These are phyloP conservation scores for Pangasius mekongensis DNA, from an alignment of 2,797 vertebrate genomes.

Conservation along the genomic window DNA sequence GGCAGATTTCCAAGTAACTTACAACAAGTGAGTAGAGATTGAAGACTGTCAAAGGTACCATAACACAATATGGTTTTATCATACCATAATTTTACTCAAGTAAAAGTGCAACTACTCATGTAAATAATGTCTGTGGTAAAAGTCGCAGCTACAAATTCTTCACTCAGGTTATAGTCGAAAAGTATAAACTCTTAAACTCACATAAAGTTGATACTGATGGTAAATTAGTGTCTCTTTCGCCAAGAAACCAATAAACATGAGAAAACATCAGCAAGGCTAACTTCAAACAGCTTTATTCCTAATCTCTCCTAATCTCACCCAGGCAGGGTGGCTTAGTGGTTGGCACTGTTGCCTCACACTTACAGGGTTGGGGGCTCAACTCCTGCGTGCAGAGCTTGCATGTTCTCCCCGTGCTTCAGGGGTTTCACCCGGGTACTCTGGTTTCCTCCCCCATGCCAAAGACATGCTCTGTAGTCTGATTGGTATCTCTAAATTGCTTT, in stretches of 20 bases:
- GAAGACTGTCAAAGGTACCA: background rate
- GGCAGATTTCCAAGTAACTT: background rate
- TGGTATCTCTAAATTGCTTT: too few species aligned
- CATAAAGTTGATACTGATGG: background rate
- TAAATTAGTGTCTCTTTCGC: background rate
- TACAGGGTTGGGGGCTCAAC: too few species aligned
- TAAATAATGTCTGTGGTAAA: background rate
- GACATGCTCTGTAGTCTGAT: too few species aligned
- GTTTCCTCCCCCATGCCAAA: too few species aligned
- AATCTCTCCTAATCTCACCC: background rate
- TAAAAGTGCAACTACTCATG: background rate
- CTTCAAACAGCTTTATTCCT: background rate
- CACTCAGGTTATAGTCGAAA: background rate
- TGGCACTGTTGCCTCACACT: too few species aligned
- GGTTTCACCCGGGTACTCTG: too few species aligned
- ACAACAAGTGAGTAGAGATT: background rate
- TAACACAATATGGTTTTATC: background rate
- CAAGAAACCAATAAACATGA: background rate
- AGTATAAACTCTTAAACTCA: background rate
- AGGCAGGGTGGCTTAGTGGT: too few species aligned
- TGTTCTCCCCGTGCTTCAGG: too few species aligned
- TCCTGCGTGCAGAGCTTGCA: too few species aligned
- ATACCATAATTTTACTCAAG: background rate
- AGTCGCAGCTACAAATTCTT: background rate
- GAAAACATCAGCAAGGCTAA: background rate